Percentiles rank a stretch among this genome's conserved stretches.
These are phyloP conservation scores for Hydropsyche tenuis DNA, from an alignment of 1,140 invertebrate genomes.

Conservation along the genomic window DNA sequence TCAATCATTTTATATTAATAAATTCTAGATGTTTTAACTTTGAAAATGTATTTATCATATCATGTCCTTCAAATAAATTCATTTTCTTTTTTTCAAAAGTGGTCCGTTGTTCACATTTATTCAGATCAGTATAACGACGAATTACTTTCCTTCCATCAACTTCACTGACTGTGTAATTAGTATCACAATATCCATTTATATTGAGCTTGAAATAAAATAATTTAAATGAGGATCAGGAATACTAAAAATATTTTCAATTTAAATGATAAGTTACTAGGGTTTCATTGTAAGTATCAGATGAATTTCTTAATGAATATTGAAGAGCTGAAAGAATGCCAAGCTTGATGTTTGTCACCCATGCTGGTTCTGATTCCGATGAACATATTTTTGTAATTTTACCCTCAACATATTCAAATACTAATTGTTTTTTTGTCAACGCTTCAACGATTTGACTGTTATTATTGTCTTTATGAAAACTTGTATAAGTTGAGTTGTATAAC, in stretches of 20 bases:
- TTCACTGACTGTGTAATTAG: constrained; percentile 31
- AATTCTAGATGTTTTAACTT: background rate
- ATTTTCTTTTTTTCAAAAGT: background rate
- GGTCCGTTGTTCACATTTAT: constrained; percentile 24
- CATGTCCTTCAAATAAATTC: background rate
- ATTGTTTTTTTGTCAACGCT: constrained; percentile 19
- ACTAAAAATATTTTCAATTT: background rate
- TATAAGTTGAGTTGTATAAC: constrained; percentile 29
- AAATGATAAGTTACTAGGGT: background rate
- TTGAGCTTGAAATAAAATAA: constrained; percentile 33
- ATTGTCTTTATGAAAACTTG: background rate
- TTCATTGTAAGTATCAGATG: background rate
- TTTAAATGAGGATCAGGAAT: background rate
- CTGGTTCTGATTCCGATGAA: constrained; percentile 11
- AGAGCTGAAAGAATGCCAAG: constrained; percentile 43
- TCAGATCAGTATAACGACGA: constrained; percentile 27
- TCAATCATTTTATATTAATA: background rate
- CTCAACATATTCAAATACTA: constrained; percentile 30
- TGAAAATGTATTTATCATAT: background rate
- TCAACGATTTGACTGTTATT: background rate
- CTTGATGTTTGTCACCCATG: constrained; percentile 42
- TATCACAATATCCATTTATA: constrained; percentile 34
- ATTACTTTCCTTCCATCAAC: constrained; percentile 43
- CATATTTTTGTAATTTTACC: constrained; percentile 38
- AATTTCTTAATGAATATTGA: constrained; percentile 34